These are phyloP conservation scores for Brachionus rubens DNA, from an alignment of 1,140 invertebrate species.

Conservation along the genomic window DNA sequence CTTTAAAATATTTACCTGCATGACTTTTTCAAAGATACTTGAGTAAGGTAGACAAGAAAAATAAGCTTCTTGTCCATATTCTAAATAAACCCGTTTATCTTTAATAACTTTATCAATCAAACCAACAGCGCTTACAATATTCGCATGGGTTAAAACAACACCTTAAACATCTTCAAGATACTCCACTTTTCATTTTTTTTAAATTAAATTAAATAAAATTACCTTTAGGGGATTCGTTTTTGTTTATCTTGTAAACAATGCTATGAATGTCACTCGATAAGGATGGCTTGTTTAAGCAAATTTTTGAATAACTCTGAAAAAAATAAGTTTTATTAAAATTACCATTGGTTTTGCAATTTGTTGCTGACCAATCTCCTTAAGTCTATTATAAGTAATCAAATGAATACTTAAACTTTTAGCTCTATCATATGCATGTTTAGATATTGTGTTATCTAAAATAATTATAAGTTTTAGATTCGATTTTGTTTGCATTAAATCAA, in stretches of 20 bases:
- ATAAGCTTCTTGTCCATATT: neutral
- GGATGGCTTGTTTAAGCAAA: neutral
- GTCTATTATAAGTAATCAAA: neutral
- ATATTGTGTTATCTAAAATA: neutral
- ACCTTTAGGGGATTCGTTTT: neutral
- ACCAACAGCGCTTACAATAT: neutral
- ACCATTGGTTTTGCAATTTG: neutral
- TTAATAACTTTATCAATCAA: neutral
- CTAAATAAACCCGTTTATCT: neutral
- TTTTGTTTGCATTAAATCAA: neutral
- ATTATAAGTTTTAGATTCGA: constrained; percentile 12
- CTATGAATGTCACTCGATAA: neutral
- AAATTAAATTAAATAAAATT: no score
- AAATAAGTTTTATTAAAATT: neutral
- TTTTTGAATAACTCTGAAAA: neutral
- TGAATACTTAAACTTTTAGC: neutral
- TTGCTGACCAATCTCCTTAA: neutral
- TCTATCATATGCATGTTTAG: neutral
- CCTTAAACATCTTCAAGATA: no score
- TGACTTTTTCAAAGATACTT: neutral
- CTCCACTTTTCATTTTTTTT: no score
- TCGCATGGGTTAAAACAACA: neutral
- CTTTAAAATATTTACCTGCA: constrained; percentile 12
- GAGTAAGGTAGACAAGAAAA: neutral
- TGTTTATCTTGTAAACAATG: neutral